These are phyloP conservation scores for Sphyrna mokarran DNA, from an alignment of 2,113 vertebrate species.

Conservation along the genomic window DNA sequence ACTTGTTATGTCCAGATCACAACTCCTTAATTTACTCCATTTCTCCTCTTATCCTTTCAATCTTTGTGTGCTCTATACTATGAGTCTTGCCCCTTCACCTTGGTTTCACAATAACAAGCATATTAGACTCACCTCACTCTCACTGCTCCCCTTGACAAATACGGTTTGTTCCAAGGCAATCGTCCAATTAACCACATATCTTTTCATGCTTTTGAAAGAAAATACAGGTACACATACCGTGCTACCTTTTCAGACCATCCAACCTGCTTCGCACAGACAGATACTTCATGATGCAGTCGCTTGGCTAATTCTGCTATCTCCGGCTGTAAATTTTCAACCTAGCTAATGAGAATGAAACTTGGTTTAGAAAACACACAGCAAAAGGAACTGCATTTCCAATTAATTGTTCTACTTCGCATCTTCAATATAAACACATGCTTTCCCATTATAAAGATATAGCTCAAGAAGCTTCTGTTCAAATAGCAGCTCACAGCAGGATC, in stretches of 20 bases:
- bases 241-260: conserved; percentile 74
- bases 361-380: not conserved
- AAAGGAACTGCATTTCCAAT: not conserved
- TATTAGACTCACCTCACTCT: not conserved
- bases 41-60: too few species aligned
- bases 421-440: not conserved
- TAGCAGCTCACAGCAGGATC: not conserved
- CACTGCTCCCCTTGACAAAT: not conserved
- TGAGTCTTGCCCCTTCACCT: not conserved
- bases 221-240: conserved; percentile 55
- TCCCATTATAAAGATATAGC: not conserved
- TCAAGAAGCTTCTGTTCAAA: not conserved
- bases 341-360: conserved; percentile 52
- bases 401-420: not conserved
- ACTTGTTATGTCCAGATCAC: too few species aligned
- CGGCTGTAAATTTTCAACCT: conserved; percentile 81
- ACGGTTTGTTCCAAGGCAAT: not conserved
- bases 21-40: too few species aligned
- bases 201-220: not conserved
- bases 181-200: not conserved
- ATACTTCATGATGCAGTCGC: conserved; percentile 72
- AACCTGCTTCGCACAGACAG: conserved; percentile 59
- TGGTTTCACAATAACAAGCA: not conserved
- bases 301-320: conserved; percentile 73
- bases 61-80: not conserved